Conservation (phyloP, 2,888 invertebrate species). For the Gymnoscelis rufifasciata region DNA sequence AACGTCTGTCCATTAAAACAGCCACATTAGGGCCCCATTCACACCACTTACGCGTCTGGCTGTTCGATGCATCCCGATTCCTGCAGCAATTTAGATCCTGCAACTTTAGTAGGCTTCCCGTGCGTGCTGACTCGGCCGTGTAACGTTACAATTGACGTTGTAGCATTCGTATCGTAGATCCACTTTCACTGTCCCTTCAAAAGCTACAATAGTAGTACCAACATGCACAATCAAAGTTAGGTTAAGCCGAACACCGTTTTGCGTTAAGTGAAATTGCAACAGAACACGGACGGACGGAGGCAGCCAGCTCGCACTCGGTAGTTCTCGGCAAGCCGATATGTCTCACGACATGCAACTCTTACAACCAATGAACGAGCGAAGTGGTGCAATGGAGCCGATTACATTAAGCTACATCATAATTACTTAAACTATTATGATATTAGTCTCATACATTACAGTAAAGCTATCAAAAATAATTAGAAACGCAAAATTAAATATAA, state of each 20-base stretch:
- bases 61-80: conserved; percentile 43
- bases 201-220: neutral
- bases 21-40: conserved; percentile 64
- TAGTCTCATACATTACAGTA: conserved; percentile 4
- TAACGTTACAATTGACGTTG: conserved; percentile 11
- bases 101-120: conserved; percentile 8
- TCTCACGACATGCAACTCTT: conserved; percentile 47
- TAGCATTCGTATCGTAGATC: conserved; percentile 2
- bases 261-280: conserved; percentile 15
- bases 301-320: conserved; percentile 9
- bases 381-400: conserved; percentile 75
- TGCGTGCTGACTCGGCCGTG: conserved; percentile 14
- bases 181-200: too few species aligned
- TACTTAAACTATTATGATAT: conserved; percentile 24
- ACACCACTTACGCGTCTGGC: conserved; percentile 76
- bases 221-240: conserved; percentile 1
- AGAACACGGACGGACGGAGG: conserved; percentile 5
- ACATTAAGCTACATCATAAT: conserved; percentile 43
- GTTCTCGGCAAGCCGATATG: conserved; percentile 10
- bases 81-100: conserved; percentile 14
- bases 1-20: conserved; percentile 69
- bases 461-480: conserved; percentile 22
- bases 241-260: too few species aligned
- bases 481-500: conserved; percentile 3
- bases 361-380: conserved; percentile 57